Base-by-base conservation (phyloP, 2,888 invertebrate species). In the Toxonevra muliebris region DNA sequence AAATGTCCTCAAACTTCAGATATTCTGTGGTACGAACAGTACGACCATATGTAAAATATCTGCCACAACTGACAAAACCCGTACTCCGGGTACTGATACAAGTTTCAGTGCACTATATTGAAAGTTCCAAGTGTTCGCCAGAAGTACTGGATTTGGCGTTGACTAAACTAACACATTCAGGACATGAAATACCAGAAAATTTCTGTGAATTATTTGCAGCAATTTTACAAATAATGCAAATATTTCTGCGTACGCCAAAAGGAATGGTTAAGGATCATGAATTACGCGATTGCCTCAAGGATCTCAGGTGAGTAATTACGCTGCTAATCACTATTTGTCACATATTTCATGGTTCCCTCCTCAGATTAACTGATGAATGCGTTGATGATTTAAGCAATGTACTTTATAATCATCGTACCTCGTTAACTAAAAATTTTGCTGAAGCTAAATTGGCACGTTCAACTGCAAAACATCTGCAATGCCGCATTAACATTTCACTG, bases 401-500 rank as follows among this genome's bases (percentile, higher is more conserved):
- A 63, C 77, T 87, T 1, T 83, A 87, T 69, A 87, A 87, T 55
- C 86, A 87, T 73, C 86, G 86, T 12, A 81, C 86, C 65, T 78
- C 84, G 13, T 65, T 83, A 75, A 78, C 82, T 75, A 79, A 78
- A 73, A 78, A 86, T 75, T 79, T 82, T 80, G 74, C 79, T 69
- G 79, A 85, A 80, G 77, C 84, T 20, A 82, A 86, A 84, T 73
- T 84, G 78, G 70, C 86, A 78, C 79, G 86, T 73, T 80, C 86
- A 73, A 76, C 84, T 77, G 77, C 82, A 81, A 75, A 82, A 74
- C 76, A 85, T 74, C 48, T 87, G 78, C 80, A 86, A 72, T 88
- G 88, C 88, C 84, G 87, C 40, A 84, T 88, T 41, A 87, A 88
- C 73, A 86, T 88, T 62, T 86, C 86, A 0, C 80, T 88, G 64